A percentile compares a stretch with the other conserved stretches of the same genome.
Evolutionary conservation across 1,140 invertebrate genomes (phyloP).

Genomic region (Triops cancriformis): DNA sequence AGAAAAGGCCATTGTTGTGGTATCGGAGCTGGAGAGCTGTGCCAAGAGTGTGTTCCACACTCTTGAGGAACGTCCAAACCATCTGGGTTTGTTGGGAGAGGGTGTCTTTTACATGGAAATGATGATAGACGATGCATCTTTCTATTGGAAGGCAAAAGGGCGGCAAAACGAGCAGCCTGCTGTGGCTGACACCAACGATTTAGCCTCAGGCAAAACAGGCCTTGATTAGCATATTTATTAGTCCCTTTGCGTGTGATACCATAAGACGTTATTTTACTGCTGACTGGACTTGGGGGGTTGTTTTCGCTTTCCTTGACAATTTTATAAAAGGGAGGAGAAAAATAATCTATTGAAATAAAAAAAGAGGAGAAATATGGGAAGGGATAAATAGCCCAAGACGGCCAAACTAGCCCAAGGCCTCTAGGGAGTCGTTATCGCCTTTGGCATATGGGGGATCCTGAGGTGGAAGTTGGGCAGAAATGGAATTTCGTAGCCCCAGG

Average conservation of each 20-base stretch:
- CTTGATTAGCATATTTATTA: slow-evolving; percentile 5
- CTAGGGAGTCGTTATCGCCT: slow-evolving; percentile 8
- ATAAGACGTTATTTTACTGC: not conserved
- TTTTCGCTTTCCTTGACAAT: not conserved
- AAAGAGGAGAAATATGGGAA: not conserved
- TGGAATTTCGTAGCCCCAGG: not conserved
- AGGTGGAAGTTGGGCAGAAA: not conserved
- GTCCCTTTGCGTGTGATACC: not conserved
- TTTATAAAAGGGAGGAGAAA: not conserved
- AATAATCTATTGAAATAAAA: not conserved
- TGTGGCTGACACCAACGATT: slow-evolving; percentile 1
- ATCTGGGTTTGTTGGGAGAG: not conserved
- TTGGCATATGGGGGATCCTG: not conserved
- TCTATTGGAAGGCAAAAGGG: slow-evolving; percentile 6
- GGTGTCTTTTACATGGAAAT: not conserved
- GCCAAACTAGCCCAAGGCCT: not conserved
- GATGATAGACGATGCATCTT: not conserved
- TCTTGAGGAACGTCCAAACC: not conserved
- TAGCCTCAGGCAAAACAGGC: not conserved
- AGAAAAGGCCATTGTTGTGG: not conserved
- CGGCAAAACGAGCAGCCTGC: slow-evolving; percentile 11
- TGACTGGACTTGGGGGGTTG: not conserved
- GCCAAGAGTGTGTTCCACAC: not conserved
- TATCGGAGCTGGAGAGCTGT: not conserved
- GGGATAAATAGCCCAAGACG: not conserved